Base-by-base conservation (phyloP, 2,888 invertebrate species). In the Drosophila anomalata region DNA sequence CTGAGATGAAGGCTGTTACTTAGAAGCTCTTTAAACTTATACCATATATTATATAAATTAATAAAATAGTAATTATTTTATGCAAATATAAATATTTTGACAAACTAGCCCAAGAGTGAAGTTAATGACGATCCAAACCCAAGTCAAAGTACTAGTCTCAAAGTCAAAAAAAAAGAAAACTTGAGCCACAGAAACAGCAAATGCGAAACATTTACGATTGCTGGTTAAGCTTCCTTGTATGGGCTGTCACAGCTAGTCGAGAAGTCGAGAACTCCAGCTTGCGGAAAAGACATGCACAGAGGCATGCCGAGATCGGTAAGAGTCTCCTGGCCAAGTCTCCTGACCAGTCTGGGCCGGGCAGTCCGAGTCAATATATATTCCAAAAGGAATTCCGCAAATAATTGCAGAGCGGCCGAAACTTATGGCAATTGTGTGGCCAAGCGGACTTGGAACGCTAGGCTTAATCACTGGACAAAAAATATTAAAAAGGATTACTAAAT, bases 361-460 rank as follows among this genome's bases (percentile, higher is more conserved):
- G 65, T 67, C 77, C 65, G 77, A 88, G 88, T 89, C 88, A 88
- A 89, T 88, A 88, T 88, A 89, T 88, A 88, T 88, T 89, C 89
- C 73, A 76, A 75, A 85, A 87, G 84, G 84, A 89, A 89, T 89
- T 89, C 88, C 88, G 78, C 88, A 88, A 89, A 89, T 89, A 89
- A 89, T 89, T 89, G 89, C 88, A 74, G 75, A 79, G 66, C 72
- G 75, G 73, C 73, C 79, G 71, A 77, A 87, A 88, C 83, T 87
- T 88, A 87, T 87, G 88, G 87, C 84, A 78, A 86, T 84, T 87
- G 86, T 80, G 74, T 75, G 77, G 77, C 67, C 67, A 61, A 12
- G n/a, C 47, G 39, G 52, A 17, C 52, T 63, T 56, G 52, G 57
- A 33, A 54, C 72, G 20, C 31, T 17, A 54, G 57, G 22, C 51